These are phyloP conservation scores for Drosophila melanica DNA, from an alignment of 1,140 invertebrate species.

Conservation along the genomic window DNA sequence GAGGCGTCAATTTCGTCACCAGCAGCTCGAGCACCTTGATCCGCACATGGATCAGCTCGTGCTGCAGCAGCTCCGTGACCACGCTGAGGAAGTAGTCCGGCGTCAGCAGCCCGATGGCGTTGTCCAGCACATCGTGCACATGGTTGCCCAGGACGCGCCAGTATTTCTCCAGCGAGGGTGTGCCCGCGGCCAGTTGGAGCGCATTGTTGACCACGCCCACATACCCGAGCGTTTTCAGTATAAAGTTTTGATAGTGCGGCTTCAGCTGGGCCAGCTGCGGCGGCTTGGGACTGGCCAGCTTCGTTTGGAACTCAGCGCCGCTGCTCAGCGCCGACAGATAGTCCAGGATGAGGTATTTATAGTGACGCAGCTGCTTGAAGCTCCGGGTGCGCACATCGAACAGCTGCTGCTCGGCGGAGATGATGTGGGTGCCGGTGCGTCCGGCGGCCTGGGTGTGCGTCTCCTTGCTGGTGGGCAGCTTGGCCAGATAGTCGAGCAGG, in stretches of 20 bases:
- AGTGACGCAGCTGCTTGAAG: slow-evolving; percentile 91
- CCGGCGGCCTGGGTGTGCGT: slow-evolving; percentile 64
- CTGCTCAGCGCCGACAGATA: slow-evolving; percentile 89
- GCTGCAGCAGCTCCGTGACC: slow-evolving; percentile 88
- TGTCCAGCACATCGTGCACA: slow-evolving; percentile 90
- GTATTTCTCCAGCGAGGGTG: slow-evolving; percentile 87
- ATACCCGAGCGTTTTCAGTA: slow-evolving; percentile 88
- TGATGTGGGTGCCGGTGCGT: neutral
- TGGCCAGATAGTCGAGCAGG: slow-evolving; percentile 86
- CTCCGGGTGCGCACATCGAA: slow-evolving; percentile 88
- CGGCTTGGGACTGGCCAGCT: slow-evolving; percentile 83
- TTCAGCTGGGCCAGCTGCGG: slow-evolving; percentile 13
- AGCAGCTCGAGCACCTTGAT: slow-evolving; percentile 93
- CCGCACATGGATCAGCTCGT: slow-evolving; percentile 88
- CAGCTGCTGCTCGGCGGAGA: slow-evolving; percentile 84
- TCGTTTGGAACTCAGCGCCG: slow-evolving; percentile 87
- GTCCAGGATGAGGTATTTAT: slow-evolving; percentile 90
- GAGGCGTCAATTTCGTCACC: slow-evolving; percentile 90
- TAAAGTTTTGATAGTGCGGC: slow-evolving; percentile 87
- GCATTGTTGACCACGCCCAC: slow-evolving; percentile 87
- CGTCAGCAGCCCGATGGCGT: slow-evolving; percentile 91
- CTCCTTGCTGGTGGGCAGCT: slow-evolving; percentile 42
- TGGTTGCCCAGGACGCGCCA: slow-evolving; percentile 92
- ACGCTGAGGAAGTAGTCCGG: slow-evolving; percentile 91
- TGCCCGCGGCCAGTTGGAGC: slow-evolving; percentile 72